Conservation (phyloP, 2,888 invertebrate species). For the Dinocampus coccinellae region DNA sequence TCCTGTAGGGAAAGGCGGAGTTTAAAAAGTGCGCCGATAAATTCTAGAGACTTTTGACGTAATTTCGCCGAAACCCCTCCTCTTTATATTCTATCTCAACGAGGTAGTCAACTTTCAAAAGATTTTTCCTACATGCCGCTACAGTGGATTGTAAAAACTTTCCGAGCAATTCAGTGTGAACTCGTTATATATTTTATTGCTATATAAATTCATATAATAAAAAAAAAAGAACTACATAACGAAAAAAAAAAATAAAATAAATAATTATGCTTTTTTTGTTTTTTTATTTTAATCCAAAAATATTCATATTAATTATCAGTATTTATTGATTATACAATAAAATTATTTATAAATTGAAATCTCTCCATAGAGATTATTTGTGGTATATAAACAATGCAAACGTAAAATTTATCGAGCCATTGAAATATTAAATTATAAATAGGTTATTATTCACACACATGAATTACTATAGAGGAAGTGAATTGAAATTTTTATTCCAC, state of each 20-base stretch:
- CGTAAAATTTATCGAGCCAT: background rate
- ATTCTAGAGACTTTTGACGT: constrained; percentile 68
- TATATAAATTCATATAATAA: constrained; percentile 5
- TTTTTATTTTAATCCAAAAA: too few species aligned
- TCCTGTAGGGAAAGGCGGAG: constrained; percentile 62
- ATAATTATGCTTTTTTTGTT: too few species aligned
- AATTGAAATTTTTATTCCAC: constrained; percentile 18
- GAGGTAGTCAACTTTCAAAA: constrained; percentile 56
- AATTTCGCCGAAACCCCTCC: constrained; percentile 58
- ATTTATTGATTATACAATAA: too few species aligned
- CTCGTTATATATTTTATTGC: constrained; percentile 28
- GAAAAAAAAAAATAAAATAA: too few species aligned
- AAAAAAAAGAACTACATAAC: background rate
- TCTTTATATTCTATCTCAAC: constrained; percentile 27
- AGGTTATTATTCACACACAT: background rate
- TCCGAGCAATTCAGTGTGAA: constrained; percentile 10
- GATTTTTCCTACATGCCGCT: constrained; percentile 50
- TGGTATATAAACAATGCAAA: background rate
- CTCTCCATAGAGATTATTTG: too few species aligned
- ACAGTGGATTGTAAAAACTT: background rate
- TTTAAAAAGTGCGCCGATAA: constrained; percentile 69
- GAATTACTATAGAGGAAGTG: background rate
- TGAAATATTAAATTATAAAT: background rate
- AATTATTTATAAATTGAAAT: too few species aligned
- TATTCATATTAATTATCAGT: too few species aligned